phyloP scores from a whole-genome alignment of 2,797 vertebrate species.

The Pipistrellus kuhlii region DNA sequence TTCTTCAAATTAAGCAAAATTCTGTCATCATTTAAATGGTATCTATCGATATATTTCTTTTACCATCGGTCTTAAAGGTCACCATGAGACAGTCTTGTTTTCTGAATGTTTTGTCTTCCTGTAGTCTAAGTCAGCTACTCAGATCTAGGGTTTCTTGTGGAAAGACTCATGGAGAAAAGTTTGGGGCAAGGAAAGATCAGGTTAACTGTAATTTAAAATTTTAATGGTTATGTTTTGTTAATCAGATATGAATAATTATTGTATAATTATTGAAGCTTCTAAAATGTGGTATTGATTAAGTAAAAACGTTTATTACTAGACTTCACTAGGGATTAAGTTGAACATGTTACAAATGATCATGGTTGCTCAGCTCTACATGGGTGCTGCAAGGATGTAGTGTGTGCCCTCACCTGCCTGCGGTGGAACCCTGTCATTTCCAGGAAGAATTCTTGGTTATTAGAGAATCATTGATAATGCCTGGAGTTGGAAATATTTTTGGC shows the following conservation, averaged over 20 bases:
- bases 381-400: not conserved
- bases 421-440: not conserved
- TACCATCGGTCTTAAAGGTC: not conserved
- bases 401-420: not conserved
- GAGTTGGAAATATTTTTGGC: not conserved
- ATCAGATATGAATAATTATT: conserved; percentile 26
- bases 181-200: not conserved
- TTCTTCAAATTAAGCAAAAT: conserved; percentile 41
- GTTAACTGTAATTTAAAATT: not conserved
- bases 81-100: not conserved
- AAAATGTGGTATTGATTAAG: conserved; percentile 14
- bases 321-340: not conserved
- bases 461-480: not conserved
- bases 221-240: conserved; percentile 7
- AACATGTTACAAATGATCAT: not conserved
- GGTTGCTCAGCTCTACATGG: not conserved
- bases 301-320: not conserved
- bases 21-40: not conserved
- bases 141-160: not conserved
- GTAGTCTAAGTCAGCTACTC: not conserved
- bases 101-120: not conserved
- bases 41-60: conserved; percentile 12
- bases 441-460: not conserved
- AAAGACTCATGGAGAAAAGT: not conserved
- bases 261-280: not conserved